phyloP scores from a whole-genome alignment of 2,797 vertebrate genomes.

The Lagodon rhomboides region DNA sequence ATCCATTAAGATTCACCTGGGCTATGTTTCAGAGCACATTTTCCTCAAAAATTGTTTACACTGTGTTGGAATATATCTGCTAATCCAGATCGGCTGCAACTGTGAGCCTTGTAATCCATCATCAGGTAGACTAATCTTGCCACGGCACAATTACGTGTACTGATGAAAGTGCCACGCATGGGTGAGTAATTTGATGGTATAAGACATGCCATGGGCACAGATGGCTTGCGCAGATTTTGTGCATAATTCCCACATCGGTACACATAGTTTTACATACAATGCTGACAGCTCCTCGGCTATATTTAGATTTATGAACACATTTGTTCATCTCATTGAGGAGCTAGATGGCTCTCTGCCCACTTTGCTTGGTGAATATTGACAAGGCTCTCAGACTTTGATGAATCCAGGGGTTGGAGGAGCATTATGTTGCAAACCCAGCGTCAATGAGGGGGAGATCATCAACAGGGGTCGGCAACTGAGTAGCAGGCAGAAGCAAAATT shows the following conservation, averaged over 20 bases:
- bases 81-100: constrained; percentile 30
- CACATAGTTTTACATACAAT: constrained; percentile 68
- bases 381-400: constrained; percentile 68
- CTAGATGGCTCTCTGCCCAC: constrained; percentile 53
- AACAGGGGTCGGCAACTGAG: constrained; percentile 38
- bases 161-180: constrained; percentile 66
- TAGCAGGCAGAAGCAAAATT: constrained; percentile 34
- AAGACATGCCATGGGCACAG: constrained; percentile 59
- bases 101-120: constrained; percentile 61
- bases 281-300: constrained; percentile 60
- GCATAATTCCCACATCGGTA: constrained; percentile 54
- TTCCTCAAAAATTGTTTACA: constrained; percentile 2
- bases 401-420: constrained; percentile 52
- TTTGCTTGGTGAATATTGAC: constrained; percentile 71
- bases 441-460: constrained; percentile 55
- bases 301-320: constrained; percentile 76
- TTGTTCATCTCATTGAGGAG: constrained; percentile 54
- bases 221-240: constrained; percentile 63
- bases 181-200: constrained; percentile 69
- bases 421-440: constrained; percentile 47
- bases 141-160: constrained; percentile 57
- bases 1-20: constrained; percentile 13
- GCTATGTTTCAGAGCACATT: constrained; percentile 21
- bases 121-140: constrained; percentile 49
- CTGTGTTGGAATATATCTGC: constrained; percentile 10